A percentile compares a stretch with the other conserved stretches of the same genome.
Evolutionary conservation across 2,888 invertebrate species (phyloP).

Genomic region (Folsomia candida): DNA sequence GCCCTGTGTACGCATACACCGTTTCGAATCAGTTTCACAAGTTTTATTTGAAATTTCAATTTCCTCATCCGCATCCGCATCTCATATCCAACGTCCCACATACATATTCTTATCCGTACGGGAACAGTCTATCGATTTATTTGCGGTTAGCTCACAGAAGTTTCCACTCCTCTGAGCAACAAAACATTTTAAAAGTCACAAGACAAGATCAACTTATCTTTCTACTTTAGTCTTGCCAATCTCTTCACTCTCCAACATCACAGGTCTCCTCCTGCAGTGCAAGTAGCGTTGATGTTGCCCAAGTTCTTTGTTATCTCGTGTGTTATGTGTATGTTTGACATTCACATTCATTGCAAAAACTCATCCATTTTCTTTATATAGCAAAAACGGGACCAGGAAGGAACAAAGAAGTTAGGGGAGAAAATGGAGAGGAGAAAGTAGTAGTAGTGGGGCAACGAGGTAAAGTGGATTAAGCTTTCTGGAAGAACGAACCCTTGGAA

Average conservation of each 20-base stretch:
- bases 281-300: too few species aligned
- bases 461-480: too few species aligned
- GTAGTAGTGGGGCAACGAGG: neutral
- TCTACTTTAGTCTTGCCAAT: neutral
- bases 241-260: neutral
- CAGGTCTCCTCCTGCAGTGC: neutral
- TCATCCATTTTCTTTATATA: neutral
- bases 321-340: neutral
- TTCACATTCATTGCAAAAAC: neutral
- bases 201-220: neutral
- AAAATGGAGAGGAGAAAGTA: neutral
- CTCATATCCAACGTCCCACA: neutral
- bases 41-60: constrained; percentile 1
- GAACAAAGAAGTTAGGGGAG: neutral
- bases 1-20: too few species aligned
- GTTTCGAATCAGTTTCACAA: too few species aligned
- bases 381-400: neutral
- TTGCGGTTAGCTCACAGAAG: neutral
- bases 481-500: too few species aligned
- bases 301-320: too few species aligned
- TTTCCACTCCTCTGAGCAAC: neutral
- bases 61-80: neutral
- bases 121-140: neutral
- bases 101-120: neutral
- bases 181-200: constrained; percentile 1